phyloP scores from a whole-genome alignment of 2,888 invertebrate species.

The Lordiphosa andalusiaca region DNA sequence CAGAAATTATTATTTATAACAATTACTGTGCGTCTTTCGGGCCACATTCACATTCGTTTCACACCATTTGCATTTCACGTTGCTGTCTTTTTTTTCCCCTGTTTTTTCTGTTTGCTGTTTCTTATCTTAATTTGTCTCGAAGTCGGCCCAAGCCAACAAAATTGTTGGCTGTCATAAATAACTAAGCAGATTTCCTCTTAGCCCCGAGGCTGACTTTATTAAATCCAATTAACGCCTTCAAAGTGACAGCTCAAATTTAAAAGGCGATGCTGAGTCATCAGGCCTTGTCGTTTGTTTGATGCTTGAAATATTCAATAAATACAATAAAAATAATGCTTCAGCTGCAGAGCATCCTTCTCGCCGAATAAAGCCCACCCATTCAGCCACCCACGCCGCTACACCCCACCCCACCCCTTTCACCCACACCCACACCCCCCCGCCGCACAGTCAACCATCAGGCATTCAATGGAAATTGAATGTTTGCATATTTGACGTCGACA shows the following conservation, averaged over 20 bases:
- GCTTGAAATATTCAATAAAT: slow-evolving; percentile 73
- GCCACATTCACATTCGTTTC: slow-evolving; percentile 38
- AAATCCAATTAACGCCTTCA: slow-evolving; percentile 76
- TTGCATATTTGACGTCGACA: slow-evolving; percentile 69
- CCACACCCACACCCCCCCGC: too few species aligned
- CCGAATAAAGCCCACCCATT: neutral
- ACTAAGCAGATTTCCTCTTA: neutral
- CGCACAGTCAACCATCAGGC: slow-evolving; percentile 7
- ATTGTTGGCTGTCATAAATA: slow-evolving; percentile 29
- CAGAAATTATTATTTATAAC: slow-evolving; percentile 49
- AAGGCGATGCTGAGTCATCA: slow-evolving; percentile 56
- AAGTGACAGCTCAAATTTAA: slow-evolving; percentile 75
- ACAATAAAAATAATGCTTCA: slow-evolving; percentile 65
- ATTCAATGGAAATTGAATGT: slow-evolving; percentile 60
- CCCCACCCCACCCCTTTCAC: slow-evolving; percentile 1
- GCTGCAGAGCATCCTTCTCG: neutral
- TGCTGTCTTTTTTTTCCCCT: too few species aligned
- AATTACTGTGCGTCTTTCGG: slow-evolving; percentile 24
- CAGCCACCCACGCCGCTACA: neutral
- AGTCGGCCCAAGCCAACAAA: slow-evolving; percentile 27
- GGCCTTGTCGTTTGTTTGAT: slow-evolving; percentile 42
- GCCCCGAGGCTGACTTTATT: slow-evolving; percentile 29
- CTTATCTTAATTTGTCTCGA: too few species aligned
- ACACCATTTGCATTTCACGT: slow-evolving; percentile 44
- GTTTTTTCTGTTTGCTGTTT: too few species aligned